Percentiles rank a stretch among this genome's conserved stretches.
These are phyloP conservation scores for Conomelus anceps DNA, from an alignment of 2,888 invertebrate genomes.

Conservation along the genomic window DNA sequence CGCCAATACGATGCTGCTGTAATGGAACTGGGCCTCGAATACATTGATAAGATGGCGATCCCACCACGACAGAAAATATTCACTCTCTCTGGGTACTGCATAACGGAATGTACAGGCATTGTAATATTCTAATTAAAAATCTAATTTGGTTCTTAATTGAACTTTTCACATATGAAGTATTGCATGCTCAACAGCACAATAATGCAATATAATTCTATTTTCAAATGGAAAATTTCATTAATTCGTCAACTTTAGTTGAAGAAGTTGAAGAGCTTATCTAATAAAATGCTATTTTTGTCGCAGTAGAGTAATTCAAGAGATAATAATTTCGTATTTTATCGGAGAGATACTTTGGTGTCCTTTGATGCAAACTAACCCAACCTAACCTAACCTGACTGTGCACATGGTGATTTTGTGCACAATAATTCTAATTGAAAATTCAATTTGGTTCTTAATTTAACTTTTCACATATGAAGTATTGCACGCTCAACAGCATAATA, in stretches of 20 bases:
- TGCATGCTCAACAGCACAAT: not conserved
- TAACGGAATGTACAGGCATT: constrained; percentile 85
- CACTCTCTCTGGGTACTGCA: constrained; percentile 80
- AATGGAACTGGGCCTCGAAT: constrained; percentile 94
- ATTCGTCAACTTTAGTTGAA: too few species aligned
- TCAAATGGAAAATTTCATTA: not conserved
- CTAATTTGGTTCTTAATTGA: not conserved
- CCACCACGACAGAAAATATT: constrained; percentile 72
- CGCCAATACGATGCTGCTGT: constrained; percentile 87
- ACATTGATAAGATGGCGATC: constrained; percentile 96
- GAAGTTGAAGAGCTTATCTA: too few species aligned
- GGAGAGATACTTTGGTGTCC: too few species aligned
- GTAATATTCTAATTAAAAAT: constrained; percentile 48
- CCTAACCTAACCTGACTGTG: too few species aligned
- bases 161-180: not conserved
- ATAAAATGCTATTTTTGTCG: too few species aligned
- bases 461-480: not conserved
- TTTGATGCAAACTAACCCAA: too few species aligned
- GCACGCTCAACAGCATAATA: not conserved
- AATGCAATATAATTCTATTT: not conserved
- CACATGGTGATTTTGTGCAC: too few species aligned
- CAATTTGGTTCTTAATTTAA: not conserved
- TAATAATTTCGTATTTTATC: too few species aligned
- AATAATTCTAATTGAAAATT: constrained; percentile 27
- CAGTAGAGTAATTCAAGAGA: too few species aligned